Conservation (phyloP, 2,888 invertebrate genomes). For the Trachelus stipa region DNA sequence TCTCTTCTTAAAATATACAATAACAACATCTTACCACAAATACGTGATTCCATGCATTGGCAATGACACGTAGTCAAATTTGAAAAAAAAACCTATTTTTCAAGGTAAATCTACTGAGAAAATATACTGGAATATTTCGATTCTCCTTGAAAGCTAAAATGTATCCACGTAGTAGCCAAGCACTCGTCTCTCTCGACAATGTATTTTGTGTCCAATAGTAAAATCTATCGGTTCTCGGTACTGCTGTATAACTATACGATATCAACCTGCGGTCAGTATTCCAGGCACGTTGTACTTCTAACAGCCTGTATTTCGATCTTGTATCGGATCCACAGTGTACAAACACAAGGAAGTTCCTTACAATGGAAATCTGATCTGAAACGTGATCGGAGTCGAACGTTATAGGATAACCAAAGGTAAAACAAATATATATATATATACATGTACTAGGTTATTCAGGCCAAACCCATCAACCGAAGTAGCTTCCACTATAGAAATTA, state of each 20-base stretch:
- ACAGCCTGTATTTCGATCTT: background rate
- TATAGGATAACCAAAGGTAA: constrained; percentile 1
- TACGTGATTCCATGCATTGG: background rate
- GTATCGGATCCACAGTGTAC: background rate
- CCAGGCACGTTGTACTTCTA: background rate
- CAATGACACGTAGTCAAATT: background rate
- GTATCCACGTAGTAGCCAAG: background rate
- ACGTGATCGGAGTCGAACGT: background rate
- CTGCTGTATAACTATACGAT: background rate
- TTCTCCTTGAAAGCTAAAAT: background rate
- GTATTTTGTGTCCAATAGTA: background rate
- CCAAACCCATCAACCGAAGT: background rate
- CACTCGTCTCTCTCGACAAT: background rate
- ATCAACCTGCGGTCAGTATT: background rate
- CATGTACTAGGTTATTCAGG: background rate
- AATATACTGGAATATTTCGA: background rate
- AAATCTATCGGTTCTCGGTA: background rate
- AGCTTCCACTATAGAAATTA: background rate
- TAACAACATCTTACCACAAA: background rate
- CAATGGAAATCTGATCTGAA: background rate
- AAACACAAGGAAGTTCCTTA: background rate
- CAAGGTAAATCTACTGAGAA: background rate
- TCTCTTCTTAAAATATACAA: background rate
- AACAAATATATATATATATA: background rate
- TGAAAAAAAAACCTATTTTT: background rate